Evolutionary conservation across 2,113 vertebrate species (phyloP), one percentile per base, ranked within the genome.

Genomic region (Oriolus oriolus): DNA sequence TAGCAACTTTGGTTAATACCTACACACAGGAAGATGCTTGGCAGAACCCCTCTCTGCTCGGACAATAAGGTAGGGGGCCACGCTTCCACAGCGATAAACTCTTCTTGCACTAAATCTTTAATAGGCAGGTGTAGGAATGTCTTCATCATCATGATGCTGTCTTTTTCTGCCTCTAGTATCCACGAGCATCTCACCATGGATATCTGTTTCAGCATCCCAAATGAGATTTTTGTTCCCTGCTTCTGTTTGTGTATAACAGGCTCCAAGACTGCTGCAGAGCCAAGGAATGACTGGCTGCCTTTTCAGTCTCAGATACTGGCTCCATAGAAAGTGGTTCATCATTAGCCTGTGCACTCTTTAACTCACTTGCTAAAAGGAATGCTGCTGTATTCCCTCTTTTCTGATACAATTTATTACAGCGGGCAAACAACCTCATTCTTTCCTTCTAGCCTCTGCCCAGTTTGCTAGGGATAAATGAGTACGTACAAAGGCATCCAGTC

Each of bases 171-270:
- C 44, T 63, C 52, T 71, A 89, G 64, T 66, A 6, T 68, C 47
- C 79, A 76, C 35, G 59, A 71, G 22, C 12, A 28, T 86, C 76
- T 88, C 83, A 56, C 26, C 50, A 56, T 11, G 49, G 52, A 30
- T 92, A 54, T 84, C 61, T 66, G 42, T 84, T 91, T 63, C 79
- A 69, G 84, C 52, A 68, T 88, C 76, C 79, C 86, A 93, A 88
- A 90, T 78, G 68, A 86, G 64, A 84, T 27, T 86, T 96, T 74
- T 94, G 49, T 93, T 96, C 79, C 68, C 76, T 64, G 60, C 71
- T 96, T 80, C 95, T 92, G 71, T 94, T 95, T 94, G 73, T 81
- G 84, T 96, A 30, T 80, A 75, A 80, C 71, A 90, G 79, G 35
- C 56, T 95, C 71, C 82, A 86, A 75, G 66, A 54, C 30, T 80